These are phyloP conservation scores for Cebus imitator DNA, from an alignment of 2,113 vertebrate species.

Conservation along the genomic window DNA sequence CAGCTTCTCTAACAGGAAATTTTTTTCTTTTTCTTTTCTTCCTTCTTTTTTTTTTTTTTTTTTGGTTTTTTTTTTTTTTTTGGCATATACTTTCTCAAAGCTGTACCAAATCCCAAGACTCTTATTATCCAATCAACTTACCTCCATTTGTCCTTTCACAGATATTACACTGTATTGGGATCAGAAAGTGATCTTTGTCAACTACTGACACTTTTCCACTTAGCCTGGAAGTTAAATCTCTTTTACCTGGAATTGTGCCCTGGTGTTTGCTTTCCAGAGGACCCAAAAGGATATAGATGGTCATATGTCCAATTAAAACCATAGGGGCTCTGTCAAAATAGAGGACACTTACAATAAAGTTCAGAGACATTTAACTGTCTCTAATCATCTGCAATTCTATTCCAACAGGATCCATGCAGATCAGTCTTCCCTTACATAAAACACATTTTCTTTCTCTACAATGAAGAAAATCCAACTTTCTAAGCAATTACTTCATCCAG, in stretches of 20 bases:
- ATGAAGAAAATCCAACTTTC: neutral
- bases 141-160: neutral
- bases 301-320: neutral
- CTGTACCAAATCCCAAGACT: neutral
- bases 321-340: neutral
- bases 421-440: neutral
- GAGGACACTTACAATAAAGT: neutral
- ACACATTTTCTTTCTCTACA: neutral
- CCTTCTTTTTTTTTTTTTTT: neutral
- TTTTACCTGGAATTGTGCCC: neutral
- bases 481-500: neutral
- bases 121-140: neutral
- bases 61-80: neutral
- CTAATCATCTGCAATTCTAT: neutral
- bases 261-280: neutral
- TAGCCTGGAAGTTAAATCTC: neutral
- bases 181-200: neutral
- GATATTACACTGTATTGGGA: neutral
- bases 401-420: neutral
- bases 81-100: neutral
- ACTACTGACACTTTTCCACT: neutral
- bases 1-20: neutral
- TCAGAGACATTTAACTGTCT: neutral
- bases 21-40: rapidly evolving
- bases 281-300: neutral